Evolutionary conservation across 53 echinoderm and acorn worm species (phyloP), one percentile per base, ranked within the genome.

Genomic region (Paelopatides confundens): DNA sequence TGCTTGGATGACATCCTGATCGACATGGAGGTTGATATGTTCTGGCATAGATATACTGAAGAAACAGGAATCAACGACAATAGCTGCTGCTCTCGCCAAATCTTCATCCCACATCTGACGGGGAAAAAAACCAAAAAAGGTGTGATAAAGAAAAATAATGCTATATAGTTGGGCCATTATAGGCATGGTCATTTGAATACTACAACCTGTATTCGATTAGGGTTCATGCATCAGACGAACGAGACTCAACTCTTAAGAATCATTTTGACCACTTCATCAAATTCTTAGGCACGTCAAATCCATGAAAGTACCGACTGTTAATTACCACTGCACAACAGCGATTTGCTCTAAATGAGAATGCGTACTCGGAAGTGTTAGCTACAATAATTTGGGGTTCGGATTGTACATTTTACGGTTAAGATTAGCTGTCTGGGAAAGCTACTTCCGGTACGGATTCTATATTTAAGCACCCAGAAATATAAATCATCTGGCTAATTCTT

Each of bases 51-150:
- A 58, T 13, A 63, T 69, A 26, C 58, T 43, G 70, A 66, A 92
- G 17, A 62, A 27, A 11, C 92, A 92, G 37, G 49, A 49, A 14
- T 85, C 86, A 21, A 89, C 34, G 13, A 85, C 37, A 6, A 28
- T 66, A 3, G 78, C 79, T 36, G 89, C 86, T 40, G 81, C 68
- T 0, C 36, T 35, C 10, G 85, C 85, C 17, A 92, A 54, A 4
- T 89, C 89, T 21, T 77, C 30, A 67, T 89, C 85, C 92, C 92
- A 92, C 18, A 62, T 85, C 92, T 92, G 33, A 36, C 36, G 64
- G n/a, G 65, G 2, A 34, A 86, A 67, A 69, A 33, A 3, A 69
- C 11, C 2, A 85, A 69, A n/a, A n/a, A n/a, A n/a, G 34, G 1
- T 36, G 5, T 26, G 7, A 38, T 21, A 77, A 2, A 82, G n/a